Conservation (phyloP, 1,140 invertebrate species). For the Monomorium pharaonis region DNA sequence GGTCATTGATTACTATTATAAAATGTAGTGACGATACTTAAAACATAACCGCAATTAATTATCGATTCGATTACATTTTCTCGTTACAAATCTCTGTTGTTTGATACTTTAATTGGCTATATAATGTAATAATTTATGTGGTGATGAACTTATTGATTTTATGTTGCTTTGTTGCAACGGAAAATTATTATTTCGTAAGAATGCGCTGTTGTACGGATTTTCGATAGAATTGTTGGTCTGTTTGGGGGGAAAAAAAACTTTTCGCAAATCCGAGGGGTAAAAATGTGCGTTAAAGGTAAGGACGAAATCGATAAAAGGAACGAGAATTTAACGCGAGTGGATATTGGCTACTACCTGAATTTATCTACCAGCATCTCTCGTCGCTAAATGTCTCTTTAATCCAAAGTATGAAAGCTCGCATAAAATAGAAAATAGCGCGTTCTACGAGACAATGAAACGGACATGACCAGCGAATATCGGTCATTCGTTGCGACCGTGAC, state of each 20-base stretch:
- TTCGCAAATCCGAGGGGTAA: not conserved
- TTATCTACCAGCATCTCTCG: not conserved
- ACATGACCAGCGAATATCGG: not conserved
- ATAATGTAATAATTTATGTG: not conserved
- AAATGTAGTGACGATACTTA: not conserved
- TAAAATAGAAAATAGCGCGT: not conserved
- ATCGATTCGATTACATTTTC: conserved; percentile 6
- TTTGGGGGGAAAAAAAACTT: not conserved
- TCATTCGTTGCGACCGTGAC: not conserved
- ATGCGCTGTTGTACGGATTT: not conserved
- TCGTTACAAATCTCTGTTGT: not conserved
- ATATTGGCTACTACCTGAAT: not conserved
- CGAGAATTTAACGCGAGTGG: not conserved
- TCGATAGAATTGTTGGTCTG: not conserved
- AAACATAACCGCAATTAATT: conserved; percentile 24
- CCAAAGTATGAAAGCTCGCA: not conserved
- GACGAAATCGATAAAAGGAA: not conserved
- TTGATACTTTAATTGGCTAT: not conserved
- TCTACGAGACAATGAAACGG: not conserved
- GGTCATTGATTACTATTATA: not conserved
- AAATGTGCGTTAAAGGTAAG: not conserved
- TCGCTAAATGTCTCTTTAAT: not conserved
- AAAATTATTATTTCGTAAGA: not conserved
- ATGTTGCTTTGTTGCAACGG: not conserved
- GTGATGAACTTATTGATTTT: not conserved